These are phyloP conservation scores for Phoxinus dragarum DNA, from an alignment of 2,797 vertebrate species.

Conservation along the genomic window DNA sequence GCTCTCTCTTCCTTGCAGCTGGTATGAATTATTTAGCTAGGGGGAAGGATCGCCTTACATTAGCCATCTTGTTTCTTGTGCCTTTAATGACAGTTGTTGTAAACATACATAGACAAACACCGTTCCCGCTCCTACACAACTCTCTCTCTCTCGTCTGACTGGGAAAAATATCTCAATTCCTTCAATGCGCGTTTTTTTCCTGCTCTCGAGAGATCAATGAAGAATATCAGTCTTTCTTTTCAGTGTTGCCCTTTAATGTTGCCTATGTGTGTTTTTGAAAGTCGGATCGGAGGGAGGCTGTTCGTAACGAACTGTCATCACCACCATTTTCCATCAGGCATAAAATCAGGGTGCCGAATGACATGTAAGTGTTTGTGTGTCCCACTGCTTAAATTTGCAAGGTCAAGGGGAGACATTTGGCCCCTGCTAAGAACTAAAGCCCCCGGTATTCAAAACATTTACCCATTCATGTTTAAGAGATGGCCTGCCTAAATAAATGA, in stretches of 20 bases:
- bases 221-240: neutral
- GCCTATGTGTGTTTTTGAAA: constrained; percentile 43
- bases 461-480: constrained; percentile 80
- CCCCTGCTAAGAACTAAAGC: constrained; percentile 76
- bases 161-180: constrained; percentile 70
- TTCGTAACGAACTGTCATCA: constrained; percentile 25
- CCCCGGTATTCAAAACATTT: constrained; percentile 78
- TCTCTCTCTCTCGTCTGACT: constrained; percentile 67
- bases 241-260: constrained; percentile 15
- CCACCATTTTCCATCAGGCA: constrained; percentile 46
- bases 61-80: constrained; percentile 89
- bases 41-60: constrained; percentile 84
- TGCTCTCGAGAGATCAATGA: constrained; percentile 32
- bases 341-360: constrained; percentile 60
- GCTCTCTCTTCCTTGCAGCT: constrained; percentile 81
- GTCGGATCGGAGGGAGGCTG: constrained; percentile 18
- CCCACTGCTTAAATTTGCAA: constrained; percentile 58
- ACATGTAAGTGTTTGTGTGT: constrained; percentile 60
- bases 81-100: constrained; percentile 89
- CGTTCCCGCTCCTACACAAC: constrained; percentile 65
- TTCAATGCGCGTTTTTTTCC: constrained; percentile 44
- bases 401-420: constrained; percentile 71
- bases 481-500: constrained; percentile 83
- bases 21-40: constrained; percentile 90
- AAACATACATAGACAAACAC: constrained; percentile 92